Base-by-base conservation (phyloP, 2,888 invertebrate genomes). In the Nymphalis polychloros region DNA sequence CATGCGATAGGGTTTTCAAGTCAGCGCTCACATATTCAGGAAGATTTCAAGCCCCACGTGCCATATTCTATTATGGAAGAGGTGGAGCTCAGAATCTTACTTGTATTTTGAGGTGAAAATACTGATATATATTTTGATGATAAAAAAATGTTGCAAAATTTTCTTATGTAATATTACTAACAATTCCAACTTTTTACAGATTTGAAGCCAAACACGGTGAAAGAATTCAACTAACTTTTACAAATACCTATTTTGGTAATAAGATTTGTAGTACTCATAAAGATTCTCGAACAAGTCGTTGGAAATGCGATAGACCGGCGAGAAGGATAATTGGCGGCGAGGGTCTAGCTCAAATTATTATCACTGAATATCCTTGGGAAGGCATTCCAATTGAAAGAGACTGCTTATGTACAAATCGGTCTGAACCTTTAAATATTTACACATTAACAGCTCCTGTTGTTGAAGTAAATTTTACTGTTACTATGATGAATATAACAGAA, bases 41-140 rank as follows among this genome's bases (percentile, higher is more conserved):
- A 19, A 90, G 93, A 77, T 96, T 97, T 83, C 94, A 95, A 81
- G 96, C 96, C 41, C 96, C 97, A 8, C 94, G 95, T 77, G 96
- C 96, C 76, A 96, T 97, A 64, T 97, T 97, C 87, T 94, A 96
- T 80, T 97, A 95, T 80, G 97, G 97, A 2, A 93, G 97, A 76
- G 97, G 97, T 17, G 97, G 97, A 1, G 94, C 96, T 23, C 94
- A 94, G 80, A 95, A 96, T 81, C 87, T 97, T 65, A 95, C 94
- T 69, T 97, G 97, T 84, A 93, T 95, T 72, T 94, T 96, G 79
- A 94, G 95, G 92, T 92, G 83, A 77, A 73, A 52, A 20, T 55
- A 41, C 41, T 13, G 41, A 4, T 41, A 13, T 13, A 41, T 41
- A 53, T 23, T 53, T 23, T 53, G 6, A 27, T 53, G 23, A 27